Evolutionary conservation across 1,140 invertebrate genomes (phyloP), one percentile per base, ranked within the genome.

Genomic region (Drosophila micromelanica): DNA sequence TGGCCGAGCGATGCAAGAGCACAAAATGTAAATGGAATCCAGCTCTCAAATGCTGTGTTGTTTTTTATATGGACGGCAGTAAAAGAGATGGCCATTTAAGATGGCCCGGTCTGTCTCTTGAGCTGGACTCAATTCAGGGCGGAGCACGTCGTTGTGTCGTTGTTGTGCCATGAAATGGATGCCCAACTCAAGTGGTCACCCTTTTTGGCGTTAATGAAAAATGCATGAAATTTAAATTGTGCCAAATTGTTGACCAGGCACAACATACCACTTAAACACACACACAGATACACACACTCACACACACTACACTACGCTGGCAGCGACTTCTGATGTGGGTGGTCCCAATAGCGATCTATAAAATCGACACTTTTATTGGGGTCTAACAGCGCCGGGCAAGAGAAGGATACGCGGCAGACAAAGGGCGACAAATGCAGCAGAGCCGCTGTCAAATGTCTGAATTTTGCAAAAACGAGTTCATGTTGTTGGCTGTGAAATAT

Each of bases 141-240:
- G n/a, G 38, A 17, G 38, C 55, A 60, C 46, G 27, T 48, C 35
- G 51, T 37, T 11, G 30, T 27, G 38, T 38, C 23, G 17, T n/a
- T 45, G 40, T 45, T 43, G 9, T 46, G 57, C 51, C 40, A 52
- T 59, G 37, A 73, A 73, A 68, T 68, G 71, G 71, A 23, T 56
- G 56, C 35, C 38, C 43, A 51, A 56, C 55, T 69, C 60, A 69
- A 73, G 56, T 81, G 79, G 61, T 81, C 71, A 69, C 55, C 62
- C 73, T 62, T 84, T 74, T 69, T 54, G 70, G 62, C 48, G 77
- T 77, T 89, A 89, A 84, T 84, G 79, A 84, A 89, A 89, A 90
- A 89, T 89, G 73, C 79, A 89, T 89, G 84, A 89, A 89, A 84
- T 89, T 89, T 87, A 89, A 87, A 87, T 87, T 89, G 84, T 73